Evolutionary conservation across 2,113 vertebrate genomes (phyloP), one percentile per base, ranked within the genome.

Genomic region (Eira barbara): DNA sequence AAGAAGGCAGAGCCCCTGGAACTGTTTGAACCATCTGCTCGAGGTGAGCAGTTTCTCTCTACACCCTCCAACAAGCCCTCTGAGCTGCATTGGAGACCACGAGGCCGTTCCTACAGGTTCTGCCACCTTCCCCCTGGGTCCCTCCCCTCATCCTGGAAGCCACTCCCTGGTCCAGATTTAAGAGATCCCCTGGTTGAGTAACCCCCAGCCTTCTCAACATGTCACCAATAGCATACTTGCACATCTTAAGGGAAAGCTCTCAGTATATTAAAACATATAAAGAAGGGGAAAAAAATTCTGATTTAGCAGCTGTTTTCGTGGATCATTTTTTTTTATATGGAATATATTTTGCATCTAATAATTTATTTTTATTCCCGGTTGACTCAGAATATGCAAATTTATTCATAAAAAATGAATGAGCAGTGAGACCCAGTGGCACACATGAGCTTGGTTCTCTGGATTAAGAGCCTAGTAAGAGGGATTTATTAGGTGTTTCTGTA

Each of bases 291-390:
- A 74, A 81, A 91, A 95, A 85, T 52, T 76, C 14, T 67, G 57
- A 94, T 36, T 73, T 69, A 85, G 12, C 25, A 98, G 69, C 55
- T 95, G 21, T 52, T 94, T 91, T 59, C 45, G 34, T 67, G 20
- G 49, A 18, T 94, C 27, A 12, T 79, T 93, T 89, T 88, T 89
- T 86, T 57, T 86, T 23, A 65, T 29, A 65, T 3, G 18, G 36
- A 90, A 92, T 88, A 84, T 55, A 83, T 89, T 96, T 86, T 87
- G 29, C 47, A 95, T 71, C 34, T 84, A 89, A 52, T 79, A 67
- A 25, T 79, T 86, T 79, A 84, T 57, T 82, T 91, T 90, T 92
- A 89, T 71, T 86, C 52, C 65, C 0, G 25, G 55, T n/a, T 59
- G 42, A 69, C 79, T 96, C 29, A 84, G 55, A 90, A 61, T 52